Evolutionary conservation across 2,797 vertebrate species (phyloP).

Genomic region (Tauraco hartlaubi): DNA sequence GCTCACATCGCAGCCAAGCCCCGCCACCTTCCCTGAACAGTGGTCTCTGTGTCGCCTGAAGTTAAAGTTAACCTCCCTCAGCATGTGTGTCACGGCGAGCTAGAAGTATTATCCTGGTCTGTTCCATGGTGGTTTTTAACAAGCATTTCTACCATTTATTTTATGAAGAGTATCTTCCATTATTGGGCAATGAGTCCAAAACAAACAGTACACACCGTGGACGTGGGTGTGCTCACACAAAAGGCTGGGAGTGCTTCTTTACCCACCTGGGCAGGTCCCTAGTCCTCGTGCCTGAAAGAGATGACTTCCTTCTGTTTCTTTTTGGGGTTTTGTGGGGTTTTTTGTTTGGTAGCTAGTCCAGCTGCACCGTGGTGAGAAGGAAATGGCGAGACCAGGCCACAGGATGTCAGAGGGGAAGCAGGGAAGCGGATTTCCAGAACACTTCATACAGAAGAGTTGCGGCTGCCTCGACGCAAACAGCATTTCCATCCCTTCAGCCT

Average conservation of each 20-base stretch:
- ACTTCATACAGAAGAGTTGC: neutral
- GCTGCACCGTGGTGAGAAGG: neutral
- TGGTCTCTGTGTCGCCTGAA: neutral
- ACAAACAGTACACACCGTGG: neutral
- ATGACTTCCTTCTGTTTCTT: neutral
- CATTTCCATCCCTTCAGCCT: neutral
- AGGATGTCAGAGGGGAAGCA: fast-evolving
- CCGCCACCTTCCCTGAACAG: neutral
- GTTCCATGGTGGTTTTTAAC: neutral
- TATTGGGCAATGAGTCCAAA: neutral
- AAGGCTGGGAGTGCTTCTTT: neutral
- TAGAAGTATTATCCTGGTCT: neutral
- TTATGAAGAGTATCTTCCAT: neutral
- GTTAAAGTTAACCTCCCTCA: neutral
- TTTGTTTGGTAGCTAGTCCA: neutral
- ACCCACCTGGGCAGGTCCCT: neutral
- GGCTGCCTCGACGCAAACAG: neutral
- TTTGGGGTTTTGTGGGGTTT: neutral
- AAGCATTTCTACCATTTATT: neutral
- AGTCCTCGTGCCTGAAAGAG: neutral
- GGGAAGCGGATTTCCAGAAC: neutral
- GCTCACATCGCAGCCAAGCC: neutral
- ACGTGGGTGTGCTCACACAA: neutral
- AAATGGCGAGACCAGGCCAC: neutral
- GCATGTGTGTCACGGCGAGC: neutral